Conservation (phyloP, 2,797 vertebrate species). For the Holocentrus rufus region DNA sequence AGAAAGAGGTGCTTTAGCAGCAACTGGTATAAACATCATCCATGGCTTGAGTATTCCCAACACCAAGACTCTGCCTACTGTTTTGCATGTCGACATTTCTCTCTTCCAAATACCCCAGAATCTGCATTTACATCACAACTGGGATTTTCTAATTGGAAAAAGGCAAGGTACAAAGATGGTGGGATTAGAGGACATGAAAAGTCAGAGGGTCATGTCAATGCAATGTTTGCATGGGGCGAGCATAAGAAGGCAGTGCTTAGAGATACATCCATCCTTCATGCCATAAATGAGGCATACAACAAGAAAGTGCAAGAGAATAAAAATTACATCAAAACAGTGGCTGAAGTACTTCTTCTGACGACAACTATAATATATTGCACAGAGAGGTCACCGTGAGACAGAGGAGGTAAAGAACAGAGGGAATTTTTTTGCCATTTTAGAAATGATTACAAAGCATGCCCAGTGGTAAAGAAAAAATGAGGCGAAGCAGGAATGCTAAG, state of each 20-base stretch:
- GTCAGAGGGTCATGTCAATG: conserved; percentile 9
- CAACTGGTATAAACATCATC: conserved; percentile 5
- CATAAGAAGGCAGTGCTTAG: conserved; percentile 6
- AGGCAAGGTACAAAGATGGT: conserved; percentile 28
- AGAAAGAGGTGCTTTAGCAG: conserved; percentile 14
- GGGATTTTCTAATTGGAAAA: conserved; percentile 32
- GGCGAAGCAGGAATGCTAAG: conserved; percentile 35
- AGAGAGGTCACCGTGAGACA: conserved; percentile 20
- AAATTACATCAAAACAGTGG: conserved; percentile 8
- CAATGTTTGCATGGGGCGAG: background rate
- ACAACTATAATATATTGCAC: conserved; percentile 23
- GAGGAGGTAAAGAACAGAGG: conserved; percentile 24
- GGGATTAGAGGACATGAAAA: conserved; percentile 22
- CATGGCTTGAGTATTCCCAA: conserved; percentile 32
- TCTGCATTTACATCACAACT: conserved; percentile 11
- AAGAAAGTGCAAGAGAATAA: conserved; percentile 2
- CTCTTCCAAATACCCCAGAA: background rate
- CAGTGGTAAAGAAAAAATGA: conserved; percentile 7
- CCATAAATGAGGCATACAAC: background rate
- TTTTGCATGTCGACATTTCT: conserved; percentile 32
- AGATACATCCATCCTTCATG: background rate
- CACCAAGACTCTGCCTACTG: conserved; percentile 27
- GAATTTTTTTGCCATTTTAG: conserved; percentile 20
- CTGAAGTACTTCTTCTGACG: background rate
- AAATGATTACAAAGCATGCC: conserved; percentile 22